Base-by-base conservation (phyloP, 1,140 invertebrate species). In the Apis cerana region DNA sequence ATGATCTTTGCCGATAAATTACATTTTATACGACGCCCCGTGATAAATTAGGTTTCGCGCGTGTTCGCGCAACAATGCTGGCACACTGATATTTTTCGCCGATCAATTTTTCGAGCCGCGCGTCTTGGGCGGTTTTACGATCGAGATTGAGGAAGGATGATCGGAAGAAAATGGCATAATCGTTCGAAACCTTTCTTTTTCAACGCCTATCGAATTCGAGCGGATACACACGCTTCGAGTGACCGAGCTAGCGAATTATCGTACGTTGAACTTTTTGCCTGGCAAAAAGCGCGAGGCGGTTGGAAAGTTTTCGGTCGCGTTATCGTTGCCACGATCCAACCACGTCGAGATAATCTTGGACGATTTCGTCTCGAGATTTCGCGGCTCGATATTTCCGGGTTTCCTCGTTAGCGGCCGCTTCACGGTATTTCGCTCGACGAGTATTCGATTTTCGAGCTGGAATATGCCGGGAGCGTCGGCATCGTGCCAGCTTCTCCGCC, bases 1-100 rank as follows among this genome's bases (percentile, higher is more conserved):
- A 82, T 79, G 80, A 86, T 86, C 85, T 83, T 76, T 74, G 75
- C 71, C 70, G 72, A 56, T 62, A 83, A 75, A 87, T 87, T 86
- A 83, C 71, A 83, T 79, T 87, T 83, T 78, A 86, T 78, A 82
- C 52, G 75, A 54, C 48, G 70, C 69, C 64, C 19, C 50, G 75
- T 76, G 85, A 83, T 83, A 86, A 80, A 76, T 82, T 76, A 61
- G 48, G 10, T 69, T 80, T 33, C 19, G 23, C 71, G 50, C 70
- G 52, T 23, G 72, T 58, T 56, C 33, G 54, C 59, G 48, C 71
- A 76, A 83, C 64, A 62, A 82, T 33, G 33, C 33, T 33, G 65
- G 21, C 21, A 33, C 33, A 7, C 7, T 17, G 52, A 15, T 69
- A 69, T 80, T 72, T 62, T 43, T 19, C 7, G 56, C 15, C 61